Conservation (phyloP, 2,888 invertebrate species). For the Drosophila neutralis region DNA sequence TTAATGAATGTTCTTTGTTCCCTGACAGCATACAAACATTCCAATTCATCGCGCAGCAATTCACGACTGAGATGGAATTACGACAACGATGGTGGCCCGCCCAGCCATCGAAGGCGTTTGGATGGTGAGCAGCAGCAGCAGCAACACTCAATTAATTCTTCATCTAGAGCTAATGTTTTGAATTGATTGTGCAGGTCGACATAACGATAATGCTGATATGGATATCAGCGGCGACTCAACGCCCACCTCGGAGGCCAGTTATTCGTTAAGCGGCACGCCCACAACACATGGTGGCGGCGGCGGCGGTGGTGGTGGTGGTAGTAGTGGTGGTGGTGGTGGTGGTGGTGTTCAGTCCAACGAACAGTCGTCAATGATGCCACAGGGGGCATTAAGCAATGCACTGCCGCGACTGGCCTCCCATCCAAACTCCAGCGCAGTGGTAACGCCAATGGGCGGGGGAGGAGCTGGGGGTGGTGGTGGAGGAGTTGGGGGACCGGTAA, state of each 20-base stretch:
- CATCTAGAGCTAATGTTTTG: neutral
- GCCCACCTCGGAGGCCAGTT: constrained; percentile 93
- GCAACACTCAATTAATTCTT: neutral
- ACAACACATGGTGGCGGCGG: constrained; percentile 75
- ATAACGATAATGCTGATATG: constrained; percentile 92
- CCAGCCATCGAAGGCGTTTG: constrained; percentile 83
- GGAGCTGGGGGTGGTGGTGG: constrained; percentile 46
- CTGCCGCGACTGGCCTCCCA: constrained; percentile 86
- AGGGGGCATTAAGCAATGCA: constrained; percentile 82
- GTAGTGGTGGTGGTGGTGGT: constrained; percentile 41
- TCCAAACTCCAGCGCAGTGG: constrained; percentile 77
- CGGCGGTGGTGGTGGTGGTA: constrained; percentile 50
- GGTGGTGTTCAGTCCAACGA: constrained; percentile 50
- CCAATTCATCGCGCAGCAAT: constrained; percentile 87
- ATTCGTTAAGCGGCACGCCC: constrained; percentile 85
- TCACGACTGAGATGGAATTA: constrained; percentile 85
- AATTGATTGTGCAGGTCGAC: constrained; percentile 63
- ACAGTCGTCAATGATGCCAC: constrained; percentile 83
- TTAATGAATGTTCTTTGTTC: neutral
- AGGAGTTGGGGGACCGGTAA: constrained; percentile 67
- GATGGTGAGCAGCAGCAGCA: constrained; percentile 75
- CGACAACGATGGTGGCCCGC: constrained; percentile 83
- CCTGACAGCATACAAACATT: constrained; percentile 89
- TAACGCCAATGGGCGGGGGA: constrained; percentile 39
- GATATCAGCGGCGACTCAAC: constrained; percentile 96